phyloP scores from a whole-genome alignment of 2,113 vertebrate genomes.

The Suncus etruscus region DNA sequence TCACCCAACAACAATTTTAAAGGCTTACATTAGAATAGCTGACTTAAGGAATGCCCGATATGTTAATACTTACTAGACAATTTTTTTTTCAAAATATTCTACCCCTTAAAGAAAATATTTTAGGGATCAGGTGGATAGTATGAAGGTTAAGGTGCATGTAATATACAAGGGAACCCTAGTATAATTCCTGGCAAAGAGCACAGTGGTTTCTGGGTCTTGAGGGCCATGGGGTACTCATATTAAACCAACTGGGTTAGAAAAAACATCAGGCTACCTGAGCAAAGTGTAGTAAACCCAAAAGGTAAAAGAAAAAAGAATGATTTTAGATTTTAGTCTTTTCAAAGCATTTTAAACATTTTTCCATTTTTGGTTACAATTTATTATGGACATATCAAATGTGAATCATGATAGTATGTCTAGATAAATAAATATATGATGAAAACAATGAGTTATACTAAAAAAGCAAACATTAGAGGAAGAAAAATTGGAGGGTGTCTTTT shows the following conservation, averaged over 20 bases:
- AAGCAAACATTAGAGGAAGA: neutral
- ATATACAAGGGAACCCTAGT: too few species aligned
- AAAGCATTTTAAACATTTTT: neutral
- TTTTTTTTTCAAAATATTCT: neutral
- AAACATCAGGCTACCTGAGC: too few species aligned
- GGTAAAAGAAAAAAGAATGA: too few species aligned
- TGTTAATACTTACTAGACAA: conserved; percentile 27
- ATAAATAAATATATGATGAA: neutral
- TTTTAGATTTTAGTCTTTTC: too few species aligned
- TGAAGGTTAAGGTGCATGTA: too few species aligned
- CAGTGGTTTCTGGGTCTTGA: too few species aligned
- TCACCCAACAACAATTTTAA: neutral
- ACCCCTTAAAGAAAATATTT: neutral
- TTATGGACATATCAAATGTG: neutral
- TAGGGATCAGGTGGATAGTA: neutral
- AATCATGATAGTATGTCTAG: neutral
- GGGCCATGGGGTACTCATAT: too few species aligned
- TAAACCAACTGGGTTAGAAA: too few species aligned
- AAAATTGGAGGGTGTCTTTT: neutral
- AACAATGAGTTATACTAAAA: neutral
- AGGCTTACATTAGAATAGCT: neutral
- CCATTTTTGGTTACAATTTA: conserved; percentile 18
- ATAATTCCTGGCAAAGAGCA: too few species aligned
- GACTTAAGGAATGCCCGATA: neutral
- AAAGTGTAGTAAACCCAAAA: too few species aligned